A percentile compares a stretch with the other conserved stretches of the same genome.
Evolutionary conservation across 2,888 invertebrate genomes (phyloP).

Genomic region (Andricus quercusramuli): DNA sequence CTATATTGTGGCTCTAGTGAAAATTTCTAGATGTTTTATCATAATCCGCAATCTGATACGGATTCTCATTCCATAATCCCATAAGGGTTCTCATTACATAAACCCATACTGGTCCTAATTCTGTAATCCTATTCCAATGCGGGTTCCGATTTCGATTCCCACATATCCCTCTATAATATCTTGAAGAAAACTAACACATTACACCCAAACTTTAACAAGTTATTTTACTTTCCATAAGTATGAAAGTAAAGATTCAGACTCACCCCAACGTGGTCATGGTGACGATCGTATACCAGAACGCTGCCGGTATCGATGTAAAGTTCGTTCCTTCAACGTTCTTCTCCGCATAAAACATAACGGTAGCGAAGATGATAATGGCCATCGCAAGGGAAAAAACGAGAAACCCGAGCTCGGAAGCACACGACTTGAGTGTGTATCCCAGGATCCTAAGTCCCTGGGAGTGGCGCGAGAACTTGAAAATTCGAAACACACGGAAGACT

Average conservation of each 20-base stretch:
- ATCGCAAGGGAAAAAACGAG: constrained; percentile 99
- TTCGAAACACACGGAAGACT: constrained; percentile 99
- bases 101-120: neutral
- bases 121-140: neutral
- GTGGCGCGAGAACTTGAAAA: constrained; percentile 99
- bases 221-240: neutral
- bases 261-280: constrained; percentile 99
- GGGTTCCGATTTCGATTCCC: neutral
- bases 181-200: neutral
- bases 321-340: constrained; percentile 98
- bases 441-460: constrained; percentile 99
- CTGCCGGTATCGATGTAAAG: constrained; percentile 99
- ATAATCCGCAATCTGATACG: neutral
- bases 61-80: constrained; percentile 2
- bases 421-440: constrained; percentile 99
- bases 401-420: constrained; percentile 99
- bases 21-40: neutral
- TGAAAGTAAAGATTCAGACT: constrained; percentile 79
- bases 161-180: too few relatives aligned
- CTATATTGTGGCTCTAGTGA: too few relatives aligned
- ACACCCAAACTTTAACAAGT: neutral
- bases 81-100: neutral
- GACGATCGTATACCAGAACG: constrained; percentile 99
- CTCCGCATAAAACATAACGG: constrained; percentile 99
- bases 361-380: constrained; percentile 99